These are phyloP conservation scores for Latrodectus geometricus DNA, from an alignment of 1,140 invertebrate genomes.

Conservation along the genomic window DNA sequence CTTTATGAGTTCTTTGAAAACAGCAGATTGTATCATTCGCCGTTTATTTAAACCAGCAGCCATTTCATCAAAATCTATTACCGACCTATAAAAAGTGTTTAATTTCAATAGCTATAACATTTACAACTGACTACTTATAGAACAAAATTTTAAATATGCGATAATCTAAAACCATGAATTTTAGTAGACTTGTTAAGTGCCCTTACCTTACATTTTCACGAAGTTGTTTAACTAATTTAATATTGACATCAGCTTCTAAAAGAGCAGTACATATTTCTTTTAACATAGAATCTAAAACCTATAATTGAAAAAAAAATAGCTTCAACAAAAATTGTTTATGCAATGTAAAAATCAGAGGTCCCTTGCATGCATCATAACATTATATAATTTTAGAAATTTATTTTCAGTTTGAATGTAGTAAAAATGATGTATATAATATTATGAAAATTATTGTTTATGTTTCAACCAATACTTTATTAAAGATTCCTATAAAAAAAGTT, in stretches of 20 bases:
- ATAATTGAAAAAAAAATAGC: conserved; percentile 38
- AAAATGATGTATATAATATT: too few relatives aligned
- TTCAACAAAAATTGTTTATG: too few relatives aligned
- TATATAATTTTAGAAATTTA: too few relatives aligned
- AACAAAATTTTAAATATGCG: not conserved
- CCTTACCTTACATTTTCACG: conserved; percentile 93
- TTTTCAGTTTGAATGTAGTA: too few relatives aligned
- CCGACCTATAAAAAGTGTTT: conserved; percentile 72
- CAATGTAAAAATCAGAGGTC: too few relatives aligned
- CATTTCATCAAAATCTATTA: conserved; percentile 99
- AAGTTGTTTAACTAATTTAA: conserved; percentile 94
- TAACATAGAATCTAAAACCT: conserved; percentile 98
- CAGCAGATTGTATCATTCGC: conserved; percentile 98
- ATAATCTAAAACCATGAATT: not conserved
- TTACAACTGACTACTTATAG: not conserved
- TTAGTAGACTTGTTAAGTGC: too few relatives aligned
- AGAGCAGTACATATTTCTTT: conserved; percentile 98
- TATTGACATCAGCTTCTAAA: conserved; percentile 99
- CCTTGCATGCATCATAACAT: too few relatives aligned
- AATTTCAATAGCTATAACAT: not conserved
- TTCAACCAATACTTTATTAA: too few relatives aligned
- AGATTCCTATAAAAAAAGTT: too few relatives aligned
- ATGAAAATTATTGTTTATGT: too few relatives aligned
- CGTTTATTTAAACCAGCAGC: conserved; percentile 97
- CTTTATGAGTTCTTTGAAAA: conserved; percentile 98